Base-by-base conservation (phyloP, 2,113 vertebrate genomes). In the Tetrao urogallus region DNA sequence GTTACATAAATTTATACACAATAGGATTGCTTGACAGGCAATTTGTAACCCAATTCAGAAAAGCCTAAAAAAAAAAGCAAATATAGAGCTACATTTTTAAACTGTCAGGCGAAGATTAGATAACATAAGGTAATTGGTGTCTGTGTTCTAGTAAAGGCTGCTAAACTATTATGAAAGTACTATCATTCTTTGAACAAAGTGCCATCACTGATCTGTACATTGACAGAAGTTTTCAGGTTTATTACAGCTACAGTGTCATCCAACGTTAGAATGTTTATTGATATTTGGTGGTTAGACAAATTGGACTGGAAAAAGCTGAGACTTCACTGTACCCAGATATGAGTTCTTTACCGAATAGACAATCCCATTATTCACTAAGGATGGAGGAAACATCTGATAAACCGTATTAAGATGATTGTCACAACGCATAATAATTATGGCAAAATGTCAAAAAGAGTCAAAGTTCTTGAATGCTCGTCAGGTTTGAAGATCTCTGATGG, bases 31-130 rank as follows among this genome's bases (percentile, higher is more conserved):
- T 85, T 77, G 58, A 58, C 54, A 93, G 40, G 54, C 47, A 89
- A 87, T 91, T 89, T 91, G 45, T 81, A 85, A 58, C 14, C 28
- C 78, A 92, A 76, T 80, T 79, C 22, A 67, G 87, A 71, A 47
- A 95, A 71, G 16, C 63, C 17, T 82, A 80, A 64, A 50, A 85
- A 69, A 58, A 63, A 85, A 93, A 93, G 36, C 36, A 85, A 20
- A 56, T 70, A 21, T 60, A 95, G 34, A 74, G 10, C 65, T 73
- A 66, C 42, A 64, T 58, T 87, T 92, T 60, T 74, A 79, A 89
- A 76, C 3, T 63, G 64, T 76, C 27, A 84, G 45, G 21, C 15
- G 73, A 89, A 91, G 48, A 91, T 91, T 73, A 87, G 36, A 65
- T 79, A 81, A 61, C 19, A 50, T 25, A 60, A 89, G 25, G 10